A percentile compares a stretch with the other conserved stretches of the same genome.
Conservation (phyloP, 2,888 invertebrate species). For the Cylloceria caligata region DNA sequence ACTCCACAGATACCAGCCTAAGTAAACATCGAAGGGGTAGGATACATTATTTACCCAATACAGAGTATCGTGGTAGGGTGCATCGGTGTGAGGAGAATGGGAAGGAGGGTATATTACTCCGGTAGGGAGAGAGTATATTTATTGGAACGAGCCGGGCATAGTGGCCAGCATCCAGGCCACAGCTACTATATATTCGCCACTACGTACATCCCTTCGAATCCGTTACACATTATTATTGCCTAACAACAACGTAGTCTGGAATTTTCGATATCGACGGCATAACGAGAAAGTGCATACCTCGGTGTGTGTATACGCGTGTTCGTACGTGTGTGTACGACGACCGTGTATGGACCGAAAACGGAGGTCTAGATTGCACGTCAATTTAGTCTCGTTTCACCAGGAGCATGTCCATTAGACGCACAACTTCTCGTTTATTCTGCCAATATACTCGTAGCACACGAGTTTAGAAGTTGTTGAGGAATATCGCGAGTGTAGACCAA, state of each 20-base stretch:
- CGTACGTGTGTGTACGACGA: not conserved
- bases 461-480: conserved; percentile 21
- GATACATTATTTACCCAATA: conserved; percentile 61
- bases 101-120: conserved; percentile 34
- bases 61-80: conserved; percentile 40
- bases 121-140: conserved; percentile 43
- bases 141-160: conserved; percentile 51
- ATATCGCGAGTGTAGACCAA: conserved; percentile 1
- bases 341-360: conserved; percentile 4
- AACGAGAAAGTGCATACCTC: conserved; percentile 4
- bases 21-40: conserved; percentile 51
- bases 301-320: not conserved
- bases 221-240: conserved; percentile 64
- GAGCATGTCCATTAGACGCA: conserved; percentile 28
- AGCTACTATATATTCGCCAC: conserved; percentile 30
- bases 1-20: conserved; percentile 45
- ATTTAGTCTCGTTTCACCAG: conserved; percentile 16
- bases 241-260: conserved; percentile 56
- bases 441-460: conserved; percentile 21
- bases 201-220: conserved; percentile 50
- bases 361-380: conserved; percentile 27
- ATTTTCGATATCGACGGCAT: conserved; percentile 57
- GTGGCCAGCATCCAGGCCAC: conserved; percentile 39
- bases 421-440: conserved; percentile 27
- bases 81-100: conserved; percentile 43